A percentile compares a stretch with the other conserved stretches of the same genome.
Evolutionary conservation across 2,797 vertebrate species (phyloP).

Genomic region (Gymnothorax javanicus): DNA sequence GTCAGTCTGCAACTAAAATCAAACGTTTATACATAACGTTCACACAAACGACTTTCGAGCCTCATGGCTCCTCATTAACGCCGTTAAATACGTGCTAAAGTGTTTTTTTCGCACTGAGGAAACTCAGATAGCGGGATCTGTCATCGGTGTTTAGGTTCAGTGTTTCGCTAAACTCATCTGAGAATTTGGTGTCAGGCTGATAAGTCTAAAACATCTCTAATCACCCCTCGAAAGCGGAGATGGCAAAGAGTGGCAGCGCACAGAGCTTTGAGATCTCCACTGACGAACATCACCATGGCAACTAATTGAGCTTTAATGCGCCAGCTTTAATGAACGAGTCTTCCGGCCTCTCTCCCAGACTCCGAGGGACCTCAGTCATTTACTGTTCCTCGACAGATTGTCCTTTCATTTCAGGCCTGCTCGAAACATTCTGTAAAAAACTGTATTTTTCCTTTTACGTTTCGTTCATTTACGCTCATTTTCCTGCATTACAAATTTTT

Average conservation of each 20-base stretch:
- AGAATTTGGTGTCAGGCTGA: not conserved
- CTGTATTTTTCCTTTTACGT: not conserved
- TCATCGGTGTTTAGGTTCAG: not conserved
- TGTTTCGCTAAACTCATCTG: not conserved
- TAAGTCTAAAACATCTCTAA: not conserved
- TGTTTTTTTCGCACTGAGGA: not conserved
- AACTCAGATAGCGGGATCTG: not conserved
- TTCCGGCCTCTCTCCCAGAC: not conserved
- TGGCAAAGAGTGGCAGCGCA: not conserved
- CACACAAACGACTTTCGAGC: not conserved
- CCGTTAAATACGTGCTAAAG: constrained; percentile 1
- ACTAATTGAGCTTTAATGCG: constrained; percentile 16
- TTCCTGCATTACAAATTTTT: not conserved
- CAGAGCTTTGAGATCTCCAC: not conserved
- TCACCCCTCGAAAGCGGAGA: not conserved
- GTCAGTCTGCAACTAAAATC: not conserved
- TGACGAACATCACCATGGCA: not conserved
- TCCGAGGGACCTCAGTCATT: not conserved
- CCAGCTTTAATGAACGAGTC: constrained; percentile 7
- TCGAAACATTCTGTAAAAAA: not conserved
- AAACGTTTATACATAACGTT: not conserved
- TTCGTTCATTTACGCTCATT: not conserved
- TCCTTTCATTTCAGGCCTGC: not conserved
- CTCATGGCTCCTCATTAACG: not conserved
- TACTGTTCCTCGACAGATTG: not conserved